Evolutionary conservation across 1,140 invertebrate species (phyloP), one percentile per base, ranked within the genome.

Genomic region (Rhyacophila brunnea): DNA sequence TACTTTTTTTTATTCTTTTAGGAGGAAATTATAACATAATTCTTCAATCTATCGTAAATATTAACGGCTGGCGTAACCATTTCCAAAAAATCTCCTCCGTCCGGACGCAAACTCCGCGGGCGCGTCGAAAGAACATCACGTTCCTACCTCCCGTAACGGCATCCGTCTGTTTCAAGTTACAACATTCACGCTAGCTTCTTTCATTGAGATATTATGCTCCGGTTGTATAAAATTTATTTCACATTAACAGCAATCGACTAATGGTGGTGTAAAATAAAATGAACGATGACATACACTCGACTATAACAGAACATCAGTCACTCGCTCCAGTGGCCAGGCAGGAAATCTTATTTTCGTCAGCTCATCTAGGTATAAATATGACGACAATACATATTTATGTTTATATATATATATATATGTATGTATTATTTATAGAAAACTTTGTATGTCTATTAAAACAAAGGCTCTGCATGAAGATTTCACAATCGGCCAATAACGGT

Each of bases 211-310:
- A 17, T 51, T 19, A 34, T 20, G 40, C 28, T 52, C 45, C 47
- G 44, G 23, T 56, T 60, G 62, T 63, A 63, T 63, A 63, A 63
- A 63, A 63, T 59, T 63, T 49, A 58, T 59, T 64, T 60, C 57
- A 64, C 62, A 60, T 46, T 56, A 63, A 63, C 56, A 28, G 23
- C 23, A 28, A 28, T 28, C 4, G 9, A 3, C 23, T 28, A 28
- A 9, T 9, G 32, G 61, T 56, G 56, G 54, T 58, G 49, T 62
- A 58, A 52, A 53, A 54, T 49, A 63, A 58, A 32, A 63, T 58
- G 38, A 47, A 59, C 38, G 49, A 53, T 45, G 56, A 59, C 61
- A 51, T n/a, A n/a, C 43, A 45, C 36, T 59, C 32, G 23, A 53
- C 55, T 62, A 54, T 20, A 17, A 53, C 34, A 45, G 58, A 23